Percentiles rank a stretch among this genome's conserved stretches.
These are phyloP conservation scores for Loris lydekkerianus DNA, from an alignment of 2,797 vertebrate genomes.

Conservation along the genomic window DNA sequence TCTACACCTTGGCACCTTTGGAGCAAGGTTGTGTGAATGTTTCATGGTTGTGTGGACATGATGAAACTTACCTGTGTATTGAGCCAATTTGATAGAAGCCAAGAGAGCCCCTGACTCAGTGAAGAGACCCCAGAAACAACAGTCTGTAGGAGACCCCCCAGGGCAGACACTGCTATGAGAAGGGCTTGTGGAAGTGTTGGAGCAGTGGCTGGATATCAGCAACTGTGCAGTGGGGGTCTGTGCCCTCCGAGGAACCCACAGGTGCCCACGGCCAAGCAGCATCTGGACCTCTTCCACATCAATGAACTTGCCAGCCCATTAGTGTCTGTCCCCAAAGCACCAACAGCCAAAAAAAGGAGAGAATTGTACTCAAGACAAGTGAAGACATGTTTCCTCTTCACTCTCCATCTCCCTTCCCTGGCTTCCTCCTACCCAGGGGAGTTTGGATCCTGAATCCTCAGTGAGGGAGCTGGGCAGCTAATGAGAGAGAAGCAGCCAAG, in stretches of 20 bases:
- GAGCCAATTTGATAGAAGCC: not conserved
- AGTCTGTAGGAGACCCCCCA: not conserved
- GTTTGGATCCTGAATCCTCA: not conserved
- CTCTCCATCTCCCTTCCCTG: constrained; percentile 15
- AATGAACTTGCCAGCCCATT: not conserved
- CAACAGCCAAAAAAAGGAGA: not conserved
- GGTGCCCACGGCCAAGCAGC: not conserved
- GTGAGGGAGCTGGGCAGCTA: not conserved
- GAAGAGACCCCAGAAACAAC: not conserved
- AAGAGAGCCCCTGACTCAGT: not conserved
- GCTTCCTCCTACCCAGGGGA: constrained; percentile 41
- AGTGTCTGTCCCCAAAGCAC: not conserved
- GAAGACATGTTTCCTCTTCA: constrained; percentile 29
- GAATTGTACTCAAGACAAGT: not conserved
- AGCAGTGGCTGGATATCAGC: not conserved
- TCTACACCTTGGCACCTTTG: not conserved
- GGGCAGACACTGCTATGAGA: not conserved
- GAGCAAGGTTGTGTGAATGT: not conserved
- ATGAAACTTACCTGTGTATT: not conserved
- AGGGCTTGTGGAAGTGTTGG: not conserved
- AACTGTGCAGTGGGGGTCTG: no score
- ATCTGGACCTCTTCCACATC: not conserved
- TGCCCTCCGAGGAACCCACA: not conserved
- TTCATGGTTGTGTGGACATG: not conserved
- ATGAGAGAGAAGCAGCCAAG: not conserved